Base-by-base conservation (phyloP, 2,113 vertebrate species). In the Halcyon senegalensis region DNA sequence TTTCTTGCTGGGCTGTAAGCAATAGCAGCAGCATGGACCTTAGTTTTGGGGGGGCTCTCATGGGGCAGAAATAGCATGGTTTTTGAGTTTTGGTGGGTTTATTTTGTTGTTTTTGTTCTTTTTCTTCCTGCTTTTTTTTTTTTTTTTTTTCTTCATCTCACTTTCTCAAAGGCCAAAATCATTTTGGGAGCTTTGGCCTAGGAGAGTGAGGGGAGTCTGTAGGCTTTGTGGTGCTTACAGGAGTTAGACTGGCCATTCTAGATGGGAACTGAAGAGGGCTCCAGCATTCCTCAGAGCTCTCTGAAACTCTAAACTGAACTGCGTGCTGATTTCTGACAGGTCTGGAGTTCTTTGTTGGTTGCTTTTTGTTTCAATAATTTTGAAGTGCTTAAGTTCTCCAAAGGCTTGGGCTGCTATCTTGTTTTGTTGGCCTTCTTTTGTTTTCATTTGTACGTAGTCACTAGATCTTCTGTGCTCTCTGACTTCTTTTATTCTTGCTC, bases 121-220 rank as follows among this genome's bases (percentile, higher is more conserved):
- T 25, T 14, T 23, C 41, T 43, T 15, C 14, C 41, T 41, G 21
- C 10, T 31, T 41, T 59, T 17, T 15, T 3, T 37, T n/a, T n/a
- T n/a, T n/a, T n/a, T 37, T 1, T 2, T 9, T 77, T 1, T 0
- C 37, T 17, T 35, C 7, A 1, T n/a, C 0, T 0, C 1, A 39
- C 2, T 53, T 7, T 56, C 5, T 83, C 3, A 20, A 69, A 85
- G 37, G 59, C 20, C 7, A 33, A 68, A 79, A 6, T 43, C 16
- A 11, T 33, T 66, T 9, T 56, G 30, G 13, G 28, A 50, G 21
- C 3, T 14, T 69, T 85, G 60, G 11, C 16, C 5, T 63, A 4
- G 27, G 33, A 41, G 18, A 69, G 43, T 3, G 21, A 59, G 53
- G 31, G 33, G 50, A 39, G n/a, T 25, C 19, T 60, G 15, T 24